phyloP scores from a whole-genome alignment of 2,113 vertebrate genomes.

The Chaetops frenatus region DNA sequence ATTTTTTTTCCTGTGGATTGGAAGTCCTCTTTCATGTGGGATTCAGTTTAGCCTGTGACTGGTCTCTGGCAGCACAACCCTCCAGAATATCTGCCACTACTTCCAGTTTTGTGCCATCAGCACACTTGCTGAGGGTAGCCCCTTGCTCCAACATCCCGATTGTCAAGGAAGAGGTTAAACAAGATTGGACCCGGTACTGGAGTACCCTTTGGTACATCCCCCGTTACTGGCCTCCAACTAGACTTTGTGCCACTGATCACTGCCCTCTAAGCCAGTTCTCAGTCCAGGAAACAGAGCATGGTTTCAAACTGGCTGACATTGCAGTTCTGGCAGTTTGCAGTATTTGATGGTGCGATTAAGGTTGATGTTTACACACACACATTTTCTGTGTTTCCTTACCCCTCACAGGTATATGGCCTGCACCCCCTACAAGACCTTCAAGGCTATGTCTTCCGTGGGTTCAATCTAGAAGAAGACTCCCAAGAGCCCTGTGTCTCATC shows the following conservation, averaged over 20 bases:
- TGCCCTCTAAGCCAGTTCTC: background rate
- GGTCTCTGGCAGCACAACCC: background rate
- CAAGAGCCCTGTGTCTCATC: constrained; percentile 51
- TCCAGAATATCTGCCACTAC: background rate
- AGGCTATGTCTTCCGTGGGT: constrained; percentile 65
- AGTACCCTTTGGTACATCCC: too few relatives aligned
- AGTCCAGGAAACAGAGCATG: background rate
- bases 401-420: constrained; percentile 69
- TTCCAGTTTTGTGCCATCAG: background rate
- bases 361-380: background rate
- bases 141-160: background rate
- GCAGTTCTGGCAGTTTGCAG: background rate
- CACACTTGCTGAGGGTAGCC: background rate
- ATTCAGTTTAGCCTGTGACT: background rate
- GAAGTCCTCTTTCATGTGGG: background rate
- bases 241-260: background rate
- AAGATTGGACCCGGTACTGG: background rate
- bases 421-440: constrained; percentile 69
- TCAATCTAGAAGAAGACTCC: constrained; percentile 54
- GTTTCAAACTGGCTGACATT: background rate
- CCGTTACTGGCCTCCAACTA: background rate
- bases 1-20: background rate
- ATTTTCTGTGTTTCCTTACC: background rate
- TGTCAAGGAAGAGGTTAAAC: background rate
- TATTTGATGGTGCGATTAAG: fast-evolving